Evolutionary conservation across 1,140 invertebrate species (phyloP), one percentile per base, ranked within the genome.

Genomic region (Propsilocerus akamusi): DNA sequence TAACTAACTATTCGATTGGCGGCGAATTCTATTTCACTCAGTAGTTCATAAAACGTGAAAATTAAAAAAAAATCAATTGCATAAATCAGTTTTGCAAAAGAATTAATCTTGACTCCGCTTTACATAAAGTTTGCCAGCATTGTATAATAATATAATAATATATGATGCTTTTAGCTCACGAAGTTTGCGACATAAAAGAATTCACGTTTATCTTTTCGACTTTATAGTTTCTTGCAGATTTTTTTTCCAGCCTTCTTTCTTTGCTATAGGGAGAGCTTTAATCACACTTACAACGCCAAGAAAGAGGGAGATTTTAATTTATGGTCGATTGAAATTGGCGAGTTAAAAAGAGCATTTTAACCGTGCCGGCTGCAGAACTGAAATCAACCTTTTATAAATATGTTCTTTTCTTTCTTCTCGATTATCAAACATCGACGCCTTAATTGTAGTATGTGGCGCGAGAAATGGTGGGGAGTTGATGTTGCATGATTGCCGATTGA

Each of bases 51-150:
- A n/a, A n/a, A n/a, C n/a, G n/a, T n/a, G n/a, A n/a, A n/a, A n/a
- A n/a, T n/a, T n/a, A n/a, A n/a, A n/a, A n/a, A n/a, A n/a, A n/a
- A n/a, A n/a, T n/a, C n/a, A n/a, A n/a, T n/a, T 41, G 34, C n/a
- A 41, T 41, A 41, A 41, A 41, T 41, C 34, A 41, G 34, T 41
- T 41, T 41, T 30, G 28, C 28, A 30, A 30, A 30, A 30, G n/a
- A 37, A 37, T 17, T 37, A 17, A 37, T 37, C 34, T n/a, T n/a
- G n/a, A n/a, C n/a, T n/a, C n/a, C n/a, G n/a, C n/a, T 30, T 11
- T 30, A 11, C 28, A 20, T 41, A 41, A 17, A 17, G 34, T 41
- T 17, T 14, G 34, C 34, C n/a, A n/a, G n/a, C n/a, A n/a, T n/a
- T n/a, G n/a, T n/a, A 41, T 20, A 41, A 41, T 14, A 20, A 14